A percentile compares a stretch with the other conserved stretches of the same genome.
Evolutionary conservation across 2,113 vertebrate genomes (phyloP).

Genomic region (Pomatorhinus ruficollis): DNA sequence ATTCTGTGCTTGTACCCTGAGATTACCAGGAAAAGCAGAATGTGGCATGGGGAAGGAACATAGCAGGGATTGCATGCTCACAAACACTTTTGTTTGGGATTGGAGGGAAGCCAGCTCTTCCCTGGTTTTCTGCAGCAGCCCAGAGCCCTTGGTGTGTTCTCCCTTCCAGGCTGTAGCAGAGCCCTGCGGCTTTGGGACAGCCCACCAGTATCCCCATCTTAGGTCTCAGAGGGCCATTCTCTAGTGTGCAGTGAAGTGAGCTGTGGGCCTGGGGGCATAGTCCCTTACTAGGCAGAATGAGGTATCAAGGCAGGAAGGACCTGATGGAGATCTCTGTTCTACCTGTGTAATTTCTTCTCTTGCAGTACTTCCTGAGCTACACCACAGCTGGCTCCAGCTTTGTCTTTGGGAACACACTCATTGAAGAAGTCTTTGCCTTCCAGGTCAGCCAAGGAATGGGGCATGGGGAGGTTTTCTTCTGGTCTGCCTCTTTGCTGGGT

Average conservation of each 20-base stretch:
- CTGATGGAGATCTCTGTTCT: background rate
- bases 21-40: background rate
- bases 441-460: slow-evolving; percentile 78
- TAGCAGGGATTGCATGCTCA: background rate
- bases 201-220: background rate
- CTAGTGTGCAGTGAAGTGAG: background rate
- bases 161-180: background rate
- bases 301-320: background rate
- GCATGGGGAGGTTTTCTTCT: background rate
- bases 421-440: slow-evolving; percentile 86
- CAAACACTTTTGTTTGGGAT: background rate
- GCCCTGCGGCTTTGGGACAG: background rate
- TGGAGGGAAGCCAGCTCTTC: background rate
- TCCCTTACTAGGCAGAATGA: background rate
- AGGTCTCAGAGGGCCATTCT: background rate
- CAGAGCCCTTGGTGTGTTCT: fast-evolving
- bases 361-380: slow-evolving; percentile 88
- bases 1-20: background rate
- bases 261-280: background rate
- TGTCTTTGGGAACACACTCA: slow-evolving; percentile 85
- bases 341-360: background rate
- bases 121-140: background rate
- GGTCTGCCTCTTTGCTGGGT: background rate
- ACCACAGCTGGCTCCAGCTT: slow-evolving; percentile 86
- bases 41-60: background rate